These are phyloP conservation scores for Ischnura elegans DNA, from an alignment of 2,888 invertebrate genomes.

Conservation along the genomic window DNA sequence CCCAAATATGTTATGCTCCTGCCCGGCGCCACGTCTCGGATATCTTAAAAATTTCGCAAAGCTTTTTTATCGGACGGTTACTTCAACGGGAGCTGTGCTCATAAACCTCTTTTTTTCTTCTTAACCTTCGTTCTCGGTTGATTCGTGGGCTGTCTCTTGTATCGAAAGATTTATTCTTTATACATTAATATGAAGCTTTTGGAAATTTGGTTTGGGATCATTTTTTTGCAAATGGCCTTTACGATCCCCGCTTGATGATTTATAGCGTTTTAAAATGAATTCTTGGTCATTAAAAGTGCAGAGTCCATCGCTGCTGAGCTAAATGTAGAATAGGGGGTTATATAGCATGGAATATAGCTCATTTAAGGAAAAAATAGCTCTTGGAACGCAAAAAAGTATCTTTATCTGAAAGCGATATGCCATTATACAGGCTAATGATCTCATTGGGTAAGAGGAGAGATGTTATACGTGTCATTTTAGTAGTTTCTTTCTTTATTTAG, in stretches of 20 bases:
- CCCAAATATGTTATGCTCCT: background rate
- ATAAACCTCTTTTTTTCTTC: background rate
- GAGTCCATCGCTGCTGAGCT: background rate
- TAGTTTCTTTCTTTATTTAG: background rate
- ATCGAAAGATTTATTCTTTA: slow-evolving; percentile 11
- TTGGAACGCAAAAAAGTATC: background rate
- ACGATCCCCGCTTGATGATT: background rate
- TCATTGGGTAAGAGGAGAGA: background rate
- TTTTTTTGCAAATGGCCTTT: background rate
- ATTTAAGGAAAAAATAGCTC: background rate
- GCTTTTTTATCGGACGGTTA: background rate
- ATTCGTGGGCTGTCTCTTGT: background rate
- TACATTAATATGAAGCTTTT: background rate
- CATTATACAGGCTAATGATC: background rate
- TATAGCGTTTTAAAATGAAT: background rate
- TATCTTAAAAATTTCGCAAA: background rate
- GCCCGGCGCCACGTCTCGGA: background rate
- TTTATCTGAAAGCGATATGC: background rate
- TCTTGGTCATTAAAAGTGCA: background rate
- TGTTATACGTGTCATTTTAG: too few species aligned
- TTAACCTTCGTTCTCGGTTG: too few species aligned
- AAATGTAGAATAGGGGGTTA: background rate
- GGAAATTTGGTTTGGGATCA: background rate
- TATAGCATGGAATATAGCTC: background rate
- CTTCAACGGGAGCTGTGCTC: background rate